Evolutionary conservation across 35 echinoderm and acorn worm species (phyloP).

Genomic region (Nesometra sesokonis): DNA sequence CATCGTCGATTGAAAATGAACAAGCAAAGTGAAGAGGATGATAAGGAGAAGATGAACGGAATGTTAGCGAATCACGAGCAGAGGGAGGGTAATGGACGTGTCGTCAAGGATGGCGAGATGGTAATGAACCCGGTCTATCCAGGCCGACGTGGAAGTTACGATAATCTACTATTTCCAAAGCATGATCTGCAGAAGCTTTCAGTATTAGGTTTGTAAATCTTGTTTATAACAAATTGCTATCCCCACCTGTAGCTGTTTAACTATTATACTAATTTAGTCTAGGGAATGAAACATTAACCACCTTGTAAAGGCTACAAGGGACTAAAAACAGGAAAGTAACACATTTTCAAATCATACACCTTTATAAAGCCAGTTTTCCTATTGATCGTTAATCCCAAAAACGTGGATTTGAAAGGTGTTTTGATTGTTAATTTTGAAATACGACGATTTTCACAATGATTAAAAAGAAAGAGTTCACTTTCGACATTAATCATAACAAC

Average conservation of each 20-base stretch:
- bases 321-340: no score
- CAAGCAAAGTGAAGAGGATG: conserved; percentile 32
- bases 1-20: conserved; percentile 53
- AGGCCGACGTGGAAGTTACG: conserved; percentile 48
- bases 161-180: conserved; percentile 90
- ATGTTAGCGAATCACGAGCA: neutral
- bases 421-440: no score
- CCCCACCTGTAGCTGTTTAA: no score
- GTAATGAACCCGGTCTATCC: conserved; percentile 16
- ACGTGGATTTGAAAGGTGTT: no score
- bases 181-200: conserved; percentile 80
- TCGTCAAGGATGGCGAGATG: neutral
- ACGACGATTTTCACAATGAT: no score
- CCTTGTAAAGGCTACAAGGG: no score
- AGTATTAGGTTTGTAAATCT: conserved; percentile 52
- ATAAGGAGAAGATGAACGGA: conserved; percentile 4
- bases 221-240: no score
- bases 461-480: no score
- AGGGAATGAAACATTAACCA: neutral
- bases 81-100: neutral
- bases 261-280: neutral
- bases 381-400: no score
- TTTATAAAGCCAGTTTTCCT: no score
- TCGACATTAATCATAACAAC: no score
- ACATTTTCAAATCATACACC: no score